Base-by-base conservation (phyloP, 2,888 invertebrate species). In the Drosophila phalerata region DNA sequence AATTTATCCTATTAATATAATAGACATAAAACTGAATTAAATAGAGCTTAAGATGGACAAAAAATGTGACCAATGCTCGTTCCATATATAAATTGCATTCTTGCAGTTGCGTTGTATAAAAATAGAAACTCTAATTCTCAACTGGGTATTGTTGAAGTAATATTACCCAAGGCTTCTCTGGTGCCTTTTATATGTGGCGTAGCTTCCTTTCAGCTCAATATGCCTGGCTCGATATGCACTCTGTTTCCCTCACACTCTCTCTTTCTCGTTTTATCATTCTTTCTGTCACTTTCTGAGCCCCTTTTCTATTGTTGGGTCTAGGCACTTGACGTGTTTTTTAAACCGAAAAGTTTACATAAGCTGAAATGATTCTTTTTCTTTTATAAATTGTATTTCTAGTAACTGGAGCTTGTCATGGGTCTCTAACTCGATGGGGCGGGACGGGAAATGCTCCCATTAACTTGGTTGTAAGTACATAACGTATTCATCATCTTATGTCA, bases 281-380 rank as follows among this genome's bases (percentile, higher is more conserved):
- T 55, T 60, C 42, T 38, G 15, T 69, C 49, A 40, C 51, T 28
- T 53, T 60, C 10, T 45, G 25, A 40, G 48, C 48, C 49, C 49
- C 61, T 10, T 28, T 22, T 51, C 45, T 34, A 15, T 53, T 58
- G 32, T 55, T 43, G 55, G 38, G 37, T 47, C 64, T 42, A 87
- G 87, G 90, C 87, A 87, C 90, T 89, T 87, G 3, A 71, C 77
- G 84, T 88, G 90, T 89, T 87, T 88, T 75, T 74, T 56, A 83
- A 90, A 87, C 81, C 64, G 81, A 88, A 89, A 87, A 83, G 81
- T 75, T 43, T 53, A 64, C 67, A 71, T 64, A 68, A 65, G 61
- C 57, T 42, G 6, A 38, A 67, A 70, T 34, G 22, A 38, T 19
- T 53, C 30, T 25, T 10, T 51, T 4, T 42, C 9, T 43, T 25